These are phyloP conservation scores for Chrysemys picta DNA, from an alignment of 2,113 vertebrate genomes.

Conservation along the genomic window DNA sequence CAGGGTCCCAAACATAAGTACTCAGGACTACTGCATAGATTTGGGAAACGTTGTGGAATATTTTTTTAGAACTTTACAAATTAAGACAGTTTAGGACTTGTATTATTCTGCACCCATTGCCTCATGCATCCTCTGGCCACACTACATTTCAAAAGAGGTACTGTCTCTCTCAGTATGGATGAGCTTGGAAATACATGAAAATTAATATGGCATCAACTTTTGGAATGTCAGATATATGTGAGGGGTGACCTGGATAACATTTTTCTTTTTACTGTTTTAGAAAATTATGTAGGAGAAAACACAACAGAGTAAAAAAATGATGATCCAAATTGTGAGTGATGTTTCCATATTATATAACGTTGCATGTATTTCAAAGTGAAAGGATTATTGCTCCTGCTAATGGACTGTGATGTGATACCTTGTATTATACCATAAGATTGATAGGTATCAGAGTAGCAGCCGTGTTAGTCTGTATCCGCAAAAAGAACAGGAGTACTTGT, in stretches of 20 bases:
- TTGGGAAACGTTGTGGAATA: background rate
- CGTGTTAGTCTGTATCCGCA: no score
- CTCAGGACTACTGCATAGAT: background rate
- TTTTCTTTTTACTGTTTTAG: background rate
- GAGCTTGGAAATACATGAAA: constrained; percentile 3
- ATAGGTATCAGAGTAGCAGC: no score
- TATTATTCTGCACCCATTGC: background rate
- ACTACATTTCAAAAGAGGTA: background rate
- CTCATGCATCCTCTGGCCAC: background rate
- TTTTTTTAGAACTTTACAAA: background rate
- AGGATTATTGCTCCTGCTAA: background rate
- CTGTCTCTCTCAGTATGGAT: background rate
- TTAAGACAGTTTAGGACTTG: background rate
- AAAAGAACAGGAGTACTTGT: no score
- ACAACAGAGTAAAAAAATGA: background rate
- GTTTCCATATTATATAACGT: background rate
- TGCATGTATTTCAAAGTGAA: background rate
- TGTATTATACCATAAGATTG: no score
- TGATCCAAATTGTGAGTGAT: background rate
- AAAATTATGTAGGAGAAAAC: background rate
- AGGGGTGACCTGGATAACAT: background rate
- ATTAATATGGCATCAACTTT: background rate
- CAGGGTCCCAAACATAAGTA: background rate
- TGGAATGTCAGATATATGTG: background rate
- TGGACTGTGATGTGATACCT: background rate